Conservation (phyloP, 2,797 vertebrate genomes). For the Anomalospiza imberbis region DNA sequence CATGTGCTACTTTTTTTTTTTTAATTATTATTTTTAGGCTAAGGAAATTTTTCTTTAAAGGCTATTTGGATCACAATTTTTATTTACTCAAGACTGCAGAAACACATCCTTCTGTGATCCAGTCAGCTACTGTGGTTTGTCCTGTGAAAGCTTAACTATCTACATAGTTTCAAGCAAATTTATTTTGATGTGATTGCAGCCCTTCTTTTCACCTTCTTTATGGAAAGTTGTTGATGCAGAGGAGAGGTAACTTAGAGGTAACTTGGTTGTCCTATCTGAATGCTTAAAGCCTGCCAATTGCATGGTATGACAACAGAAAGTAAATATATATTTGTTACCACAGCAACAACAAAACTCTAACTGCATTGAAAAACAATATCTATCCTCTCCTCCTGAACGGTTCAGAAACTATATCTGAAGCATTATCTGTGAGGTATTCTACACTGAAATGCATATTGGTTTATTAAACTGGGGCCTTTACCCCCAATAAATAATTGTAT, state of each 20-base stretch:
- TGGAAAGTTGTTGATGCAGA: background rate
- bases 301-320: background rate
- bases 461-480: background rate
- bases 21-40: background rate
- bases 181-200: background rate
- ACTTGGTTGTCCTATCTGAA: background rate
- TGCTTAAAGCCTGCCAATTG: background rate
- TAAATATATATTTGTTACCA: background rate
- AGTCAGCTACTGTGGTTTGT: background rate
- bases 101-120: background rate
- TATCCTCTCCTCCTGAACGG: background rate
- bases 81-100: background rate
- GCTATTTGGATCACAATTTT: background rate
- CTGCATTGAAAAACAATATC: background rate
- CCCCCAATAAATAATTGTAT: background rate
- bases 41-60: background rate
- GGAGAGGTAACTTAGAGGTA: background rate
- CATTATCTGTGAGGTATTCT: background rate
- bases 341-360: background rate
- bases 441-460: background rate
- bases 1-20: too few species aligned
- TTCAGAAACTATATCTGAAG: background rate
- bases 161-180: background rate
- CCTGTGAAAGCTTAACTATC: background rate
- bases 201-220: background rate